Base-by-base conservation (phyloP, 2,113 vertebrate species). In the Emydocephalus ijimae region DNA sequence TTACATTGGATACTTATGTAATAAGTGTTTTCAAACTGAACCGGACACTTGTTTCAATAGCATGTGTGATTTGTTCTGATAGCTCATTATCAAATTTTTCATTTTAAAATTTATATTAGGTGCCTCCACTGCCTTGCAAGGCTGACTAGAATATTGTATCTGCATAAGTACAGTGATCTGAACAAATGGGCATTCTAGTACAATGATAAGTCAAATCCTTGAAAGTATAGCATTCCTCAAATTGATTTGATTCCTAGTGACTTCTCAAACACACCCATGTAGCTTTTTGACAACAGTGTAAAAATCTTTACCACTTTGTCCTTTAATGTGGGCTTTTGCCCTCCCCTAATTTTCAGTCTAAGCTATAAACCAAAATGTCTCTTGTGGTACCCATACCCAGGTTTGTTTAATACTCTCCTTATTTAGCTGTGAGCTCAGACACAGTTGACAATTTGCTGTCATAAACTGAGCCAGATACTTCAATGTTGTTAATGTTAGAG, bases 21-120 rank as follows among this genome's bases (percentile, higher is more conserved):
- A 93, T 90, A 96, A 0, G 91, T 98, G 97, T 98, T 89, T 97
- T 96, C 96, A 98, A 96, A 93, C 97, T 98, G 0, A 97, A 96
- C 10, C 97, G 95, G 90, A 97, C 14, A 34, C 93, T 97, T 81
- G 97, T 97, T 85, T 97, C 95, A 90, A 98, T 96, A 74, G 97
- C 97, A 29, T 98, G 98, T 0, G 96, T 96, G 93, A 98, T 14
- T 0, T 95, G 96, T 21, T 5, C 90, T 0, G 96, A 97, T 93
- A 97, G 95, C 1, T 20, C 29, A 3, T 3, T 34, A 45, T n/a
- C 90, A 11, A 93, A 55, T 57, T 81, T 43, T 21, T 29, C 26
- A 69, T n/a, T 69, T n/a, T 69, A n/a, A n/a, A 69, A n/a, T 69
- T n/a, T 69, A n/a, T 69, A 69, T 69, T 69, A 69, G 11, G 26